Conservation (phyloP, 2,113 vertebrate species). For the Lipophrys pholis region DNA sequence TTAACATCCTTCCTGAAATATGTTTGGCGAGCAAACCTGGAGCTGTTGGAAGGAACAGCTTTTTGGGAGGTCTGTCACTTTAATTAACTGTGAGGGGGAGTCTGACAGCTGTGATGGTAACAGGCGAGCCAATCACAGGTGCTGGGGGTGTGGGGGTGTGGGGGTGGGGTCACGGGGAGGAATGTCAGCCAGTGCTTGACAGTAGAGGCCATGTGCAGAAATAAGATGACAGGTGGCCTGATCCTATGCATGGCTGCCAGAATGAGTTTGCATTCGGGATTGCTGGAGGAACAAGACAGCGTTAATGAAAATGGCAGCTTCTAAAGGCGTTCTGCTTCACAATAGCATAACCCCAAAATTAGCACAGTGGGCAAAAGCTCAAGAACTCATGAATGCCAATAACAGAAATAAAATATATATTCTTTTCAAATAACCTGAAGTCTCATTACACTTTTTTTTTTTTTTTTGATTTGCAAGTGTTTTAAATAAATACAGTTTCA, state of each 20-base stretch:
- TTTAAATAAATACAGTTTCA: not conserved
- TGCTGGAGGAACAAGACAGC: conserved; percentile 42
- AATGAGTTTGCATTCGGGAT: conserved; percentile 66
- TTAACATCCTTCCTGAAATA: conserved; percentile 22
- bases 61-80: conserved; percentile 72
- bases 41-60: conserved; percentile 49
- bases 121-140: conserved; percentile 70
- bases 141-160: too few relatives aligned
- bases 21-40: conserved; percentile 24
- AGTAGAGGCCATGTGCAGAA: conserved; percentile 73
- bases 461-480: not conserved
- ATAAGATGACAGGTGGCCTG: conserved; percentile 78
- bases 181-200: conserved; percentile 71
- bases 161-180: conserved; percentile 38
- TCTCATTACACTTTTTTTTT: not conserved
- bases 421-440: not conserved
- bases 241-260: conserved; percentile 69
- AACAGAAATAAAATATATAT: not conserved
- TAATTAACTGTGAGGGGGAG: conserved; percentile 75
- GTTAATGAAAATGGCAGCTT: conserved; percentile 69
- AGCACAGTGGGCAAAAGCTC: not conserved
- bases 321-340: conserved; percentile 45
- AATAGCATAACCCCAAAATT: conserved; percentile 32
- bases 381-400: conserved; percentile 13
- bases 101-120: conserved; percentile 75